Base-by-base conservation (phyloP, 2,888 invertebrate genomes). In the Torymus texanus region DNA sequence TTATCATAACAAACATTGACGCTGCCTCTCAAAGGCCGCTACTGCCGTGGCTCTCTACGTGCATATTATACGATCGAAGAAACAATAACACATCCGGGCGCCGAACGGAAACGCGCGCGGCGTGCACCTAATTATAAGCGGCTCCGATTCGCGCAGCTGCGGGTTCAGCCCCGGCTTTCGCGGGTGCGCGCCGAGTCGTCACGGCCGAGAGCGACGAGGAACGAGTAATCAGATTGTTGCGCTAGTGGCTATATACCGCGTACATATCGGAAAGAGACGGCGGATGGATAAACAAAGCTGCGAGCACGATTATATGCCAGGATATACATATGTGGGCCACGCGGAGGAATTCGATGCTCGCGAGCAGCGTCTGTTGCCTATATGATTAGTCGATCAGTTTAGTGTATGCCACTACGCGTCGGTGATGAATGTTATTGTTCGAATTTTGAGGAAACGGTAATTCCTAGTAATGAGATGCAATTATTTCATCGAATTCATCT, bases 151-250 rank as follows among this genome's bases (percentile, higher is more conserved):
- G 59, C 29, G 41, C 41, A 41, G 41, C 61, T 29, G 59, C 18
- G 53, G 65, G 24, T 65, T 65, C 51, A 77, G 65, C 59, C 14
- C 59, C 11, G n/a, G 10, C 10, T 5, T n/a, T 65, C 51, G 53
- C 53, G 62, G 65, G 16, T 56, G 58, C 41, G 4, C 12, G n/a
- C 14, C 21, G 21, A 55, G 21, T 53, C 55, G 13, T 41, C 41
- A 13, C 14, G 10, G 3, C 1, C 4, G 21, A 8, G 11, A 18
- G 65, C 41, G n/a, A 63, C 41, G 41, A 61, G 59, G 11, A 63
- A 63, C 71, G 65, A 77, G 63, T 77, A 77, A 77, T 70, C 63
- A 11, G 56, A 77, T 71, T 71, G 66, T 66, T 41, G 41, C 10
- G 41, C 41, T 5, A 41, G 41, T 41, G 1, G 41, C 2, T 72